phyloP scores from a whole-genome alignment of 2,888 invertebrate genomes.

The Saturnia japonica region DNA sequence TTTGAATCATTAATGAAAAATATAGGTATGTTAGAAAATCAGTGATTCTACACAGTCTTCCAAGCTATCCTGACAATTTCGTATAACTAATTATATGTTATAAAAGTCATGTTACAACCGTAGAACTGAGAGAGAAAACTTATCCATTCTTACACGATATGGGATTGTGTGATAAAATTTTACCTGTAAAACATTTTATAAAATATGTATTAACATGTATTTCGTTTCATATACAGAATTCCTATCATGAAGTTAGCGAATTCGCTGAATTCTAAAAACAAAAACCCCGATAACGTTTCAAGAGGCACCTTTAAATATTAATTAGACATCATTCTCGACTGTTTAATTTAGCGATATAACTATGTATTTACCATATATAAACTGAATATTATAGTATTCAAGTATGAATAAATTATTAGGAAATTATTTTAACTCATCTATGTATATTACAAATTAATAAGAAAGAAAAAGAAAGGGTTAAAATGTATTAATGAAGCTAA shows the following conservation, averaged over 20 bases:
- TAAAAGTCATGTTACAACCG: too few relatives aligned
- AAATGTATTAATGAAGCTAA: neutral
- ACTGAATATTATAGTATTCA: too few relatives aligned
- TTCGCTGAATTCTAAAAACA: neutral
- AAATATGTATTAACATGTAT: neutral
- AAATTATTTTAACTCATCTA: too few relatives aligned
- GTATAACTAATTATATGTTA: too few relatives aligned
- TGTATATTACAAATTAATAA: too few relatives aligned
- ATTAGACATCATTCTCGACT: neutral
- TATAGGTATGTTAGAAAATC: too few relatives aligned
- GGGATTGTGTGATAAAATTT: neutral
- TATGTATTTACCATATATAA: too few relatives aligned
- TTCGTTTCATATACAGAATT: neutral
- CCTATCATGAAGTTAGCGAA: neutral
- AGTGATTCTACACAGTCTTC: too few relatives aligned
- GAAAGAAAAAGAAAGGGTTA: neutral
- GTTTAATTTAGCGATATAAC: neutral
- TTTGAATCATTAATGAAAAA: too few relatives aligned
- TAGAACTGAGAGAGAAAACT: neutral
- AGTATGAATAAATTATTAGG: too few relatives aligned
- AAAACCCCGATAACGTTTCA: neutral
- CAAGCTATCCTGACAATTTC: too few relatives aligned
- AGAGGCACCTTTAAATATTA: neutral
- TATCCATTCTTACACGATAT: neutral
- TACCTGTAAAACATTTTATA: conserved; percentile 1